These are phyloP conservation scores for Wiebesia pumilae DNA, from an alignment of 1,140 invertebrate genomes.

Conservation along the genomic window DNA sequence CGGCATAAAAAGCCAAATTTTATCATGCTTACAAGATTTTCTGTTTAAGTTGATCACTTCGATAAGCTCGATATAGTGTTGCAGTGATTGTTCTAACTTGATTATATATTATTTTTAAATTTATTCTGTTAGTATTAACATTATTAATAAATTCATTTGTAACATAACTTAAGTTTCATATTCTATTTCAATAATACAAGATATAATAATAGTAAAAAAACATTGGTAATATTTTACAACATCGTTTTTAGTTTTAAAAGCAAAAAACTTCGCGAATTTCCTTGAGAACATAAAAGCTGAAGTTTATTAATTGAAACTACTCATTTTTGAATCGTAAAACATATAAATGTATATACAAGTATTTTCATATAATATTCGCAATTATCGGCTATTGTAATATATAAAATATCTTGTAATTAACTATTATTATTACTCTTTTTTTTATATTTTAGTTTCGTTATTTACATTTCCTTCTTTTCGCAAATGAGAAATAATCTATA, in stretches of 20 bases:
- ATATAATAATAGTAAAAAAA: conserved; percentile 39
- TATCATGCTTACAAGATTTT: conserved; percentile 21
- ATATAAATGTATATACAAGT: conserved; percentile 29
- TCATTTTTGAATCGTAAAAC: conserved; percentile 20
- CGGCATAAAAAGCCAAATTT: conserved; percentile 28
- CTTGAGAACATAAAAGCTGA: background rate
- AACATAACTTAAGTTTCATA: conserved; percentile 23
- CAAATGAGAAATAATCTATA: conserved; percentile 2
- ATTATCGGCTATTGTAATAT: background rate
- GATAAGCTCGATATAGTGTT: conserved; percentile 45
- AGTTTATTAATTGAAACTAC: background rate
- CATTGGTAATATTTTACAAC: conserved; percentile 9
- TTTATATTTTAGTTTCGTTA: background rate
- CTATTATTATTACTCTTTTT: background rate
- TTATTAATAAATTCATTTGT: conserved; percentile 21
- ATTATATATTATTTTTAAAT: conserved; percentile 39
- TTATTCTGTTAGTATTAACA: conserved; percentile 33
- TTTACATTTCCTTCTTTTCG: conserved; percentile 9
- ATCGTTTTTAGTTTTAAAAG: conserved; percentile 31
- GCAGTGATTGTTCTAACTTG: conserved; percentile 49
- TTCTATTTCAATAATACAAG: conserved; percentile 20
- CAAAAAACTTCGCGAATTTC: background rate
- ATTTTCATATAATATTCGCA: conserved; percentile 32
- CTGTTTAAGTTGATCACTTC: conserved; percentile 27
- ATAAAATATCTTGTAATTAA: conserved; percentile 29